Evolutionary conservation across 2,113 vertebrate genomes (phyloP).

Genomic region (Malurus alboscapulatus): DNA sequence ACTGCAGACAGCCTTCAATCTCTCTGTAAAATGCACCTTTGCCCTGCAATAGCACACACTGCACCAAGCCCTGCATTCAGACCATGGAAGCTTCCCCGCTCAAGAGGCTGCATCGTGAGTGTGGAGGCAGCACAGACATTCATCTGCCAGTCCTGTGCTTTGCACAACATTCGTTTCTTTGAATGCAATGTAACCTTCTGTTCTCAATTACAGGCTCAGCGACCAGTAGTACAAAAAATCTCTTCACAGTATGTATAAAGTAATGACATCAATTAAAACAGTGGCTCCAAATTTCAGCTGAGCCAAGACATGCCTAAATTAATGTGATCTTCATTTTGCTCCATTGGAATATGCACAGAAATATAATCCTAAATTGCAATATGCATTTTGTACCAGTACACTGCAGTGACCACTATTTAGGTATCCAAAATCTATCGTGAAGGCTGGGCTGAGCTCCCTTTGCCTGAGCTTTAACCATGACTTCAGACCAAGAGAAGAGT

Average conservation of each 20-base stretch:
- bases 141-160: not conserved
- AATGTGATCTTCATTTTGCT: not conserved
- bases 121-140: not conserved
- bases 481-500: not conserved
- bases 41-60: not conserved
- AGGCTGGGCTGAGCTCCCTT: not conserved
- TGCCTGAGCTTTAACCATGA: not conserved
- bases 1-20: not conserved
- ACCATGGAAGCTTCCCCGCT: not conserved
- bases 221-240: not conserved
- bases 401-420: not conserved
- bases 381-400: not conserved
- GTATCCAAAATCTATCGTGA: not conserved
- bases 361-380: not conserved
- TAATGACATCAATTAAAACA: not conserved
- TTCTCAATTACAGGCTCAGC: not conserved
- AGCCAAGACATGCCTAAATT: not conserved
- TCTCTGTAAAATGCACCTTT: not conserved
- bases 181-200: not conserved
- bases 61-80: not conserved
- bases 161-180: not conserved
- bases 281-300: not conserved
- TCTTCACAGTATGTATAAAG: not conserved
- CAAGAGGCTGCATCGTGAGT: not conserved
- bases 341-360: not conserved